Conservation (phyloP, 2,797 vertebrate species). For the Anguilla obscura region DNA sequence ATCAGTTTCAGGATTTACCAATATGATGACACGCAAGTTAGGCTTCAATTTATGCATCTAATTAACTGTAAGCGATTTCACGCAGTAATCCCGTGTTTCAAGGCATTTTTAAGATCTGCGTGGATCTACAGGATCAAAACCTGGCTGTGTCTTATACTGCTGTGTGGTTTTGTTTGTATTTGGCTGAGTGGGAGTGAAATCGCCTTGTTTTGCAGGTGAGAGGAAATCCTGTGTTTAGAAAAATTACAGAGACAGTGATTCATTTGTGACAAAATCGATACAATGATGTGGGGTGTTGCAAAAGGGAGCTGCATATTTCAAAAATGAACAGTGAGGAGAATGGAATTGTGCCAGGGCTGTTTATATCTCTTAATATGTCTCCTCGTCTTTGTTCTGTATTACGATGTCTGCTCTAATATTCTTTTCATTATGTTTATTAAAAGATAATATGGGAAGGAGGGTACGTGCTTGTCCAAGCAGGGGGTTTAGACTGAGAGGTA, state of each 20-base stretch:
- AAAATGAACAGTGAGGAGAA: neutral
- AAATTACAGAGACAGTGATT: neutral
- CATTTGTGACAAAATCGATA: neutral
- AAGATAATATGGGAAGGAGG: neutral
- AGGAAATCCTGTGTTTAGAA: neutral
- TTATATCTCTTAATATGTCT: neutral
- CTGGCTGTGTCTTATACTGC: neutral
- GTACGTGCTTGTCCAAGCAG: neutral
- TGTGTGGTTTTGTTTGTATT: neutral
- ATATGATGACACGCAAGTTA: slow-evolving; percentile 62
- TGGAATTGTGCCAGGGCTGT: neutral
- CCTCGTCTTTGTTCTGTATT: neutral
- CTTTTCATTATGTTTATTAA: neutral
- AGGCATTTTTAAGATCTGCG: neutral
- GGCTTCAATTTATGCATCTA: slow-evolving; percentile 71
- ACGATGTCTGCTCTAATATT: neutral
- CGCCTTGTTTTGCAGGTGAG: neutral
- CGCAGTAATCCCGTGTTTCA: neutral
- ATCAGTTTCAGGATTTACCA: slow-evolving; percentile 66
- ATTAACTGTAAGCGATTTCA: slow-evolving; percentile 46
- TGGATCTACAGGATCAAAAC: neutral
- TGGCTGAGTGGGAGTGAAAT: neutral
- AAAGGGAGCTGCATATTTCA: neutral
- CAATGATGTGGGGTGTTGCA: neutral
- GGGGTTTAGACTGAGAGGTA: neutral